Evolutionary conservation across 35 echinoderm and acorn worm species (phyloP).

Genomic region (Apostichopus californicus): DNA sequence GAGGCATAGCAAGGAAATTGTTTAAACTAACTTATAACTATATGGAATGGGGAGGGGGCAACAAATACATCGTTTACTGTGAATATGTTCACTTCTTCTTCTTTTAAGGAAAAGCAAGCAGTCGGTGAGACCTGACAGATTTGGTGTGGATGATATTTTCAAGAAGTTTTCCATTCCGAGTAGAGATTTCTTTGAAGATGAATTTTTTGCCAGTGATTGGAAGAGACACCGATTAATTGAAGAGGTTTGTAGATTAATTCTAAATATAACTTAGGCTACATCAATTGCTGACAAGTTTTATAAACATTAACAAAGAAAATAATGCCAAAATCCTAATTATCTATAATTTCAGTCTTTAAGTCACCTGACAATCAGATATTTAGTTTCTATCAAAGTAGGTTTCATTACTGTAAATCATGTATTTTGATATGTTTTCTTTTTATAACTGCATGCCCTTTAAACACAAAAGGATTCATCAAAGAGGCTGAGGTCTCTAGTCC

Average conservation of each 20-base stretch:
- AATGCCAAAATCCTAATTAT: too few species aligned
- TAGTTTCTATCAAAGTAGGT: too few species aligned
- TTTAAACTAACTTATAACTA: not conserved
- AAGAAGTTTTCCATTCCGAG: constrained; percentile 22
- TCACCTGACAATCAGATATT: too few species aligned
- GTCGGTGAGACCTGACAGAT: constrained; percentile 15
- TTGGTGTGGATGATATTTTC: constrained; percentile 19
- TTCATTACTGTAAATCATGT: too few species aligned
- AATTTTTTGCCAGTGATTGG: constrained; percentile 50
- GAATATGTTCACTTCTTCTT: not conserved
- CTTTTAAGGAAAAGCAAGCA: constrained; percentile 16
- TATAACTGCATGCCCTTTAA: too few species aligned
- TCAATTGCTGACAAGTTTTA: too few species aligned
- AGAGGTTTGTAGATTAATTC: not conserved
- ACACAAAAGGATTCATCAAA: too few species aligned
- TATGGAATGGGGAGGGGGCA: not conserved
- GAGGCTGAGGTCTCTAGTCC: too few species aligned
- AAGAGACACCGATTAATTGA: constrained; percentile 28
- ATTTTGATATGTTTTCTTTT: too few species aligned
- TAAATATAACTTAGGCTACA: too few species aligned
- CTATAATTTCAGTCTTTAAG: too few species aligned
- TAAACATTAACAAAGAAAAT: too few species aligned
- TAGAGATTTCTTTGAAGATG: constrained; percentile 39
- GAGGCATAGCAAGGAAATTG: not conserved
- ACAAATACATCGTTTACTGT: not conserved